phyloP scores from a whole-genome alignment of 2,888 invertebrate species.

The Epinotia demarniana region DNA sequence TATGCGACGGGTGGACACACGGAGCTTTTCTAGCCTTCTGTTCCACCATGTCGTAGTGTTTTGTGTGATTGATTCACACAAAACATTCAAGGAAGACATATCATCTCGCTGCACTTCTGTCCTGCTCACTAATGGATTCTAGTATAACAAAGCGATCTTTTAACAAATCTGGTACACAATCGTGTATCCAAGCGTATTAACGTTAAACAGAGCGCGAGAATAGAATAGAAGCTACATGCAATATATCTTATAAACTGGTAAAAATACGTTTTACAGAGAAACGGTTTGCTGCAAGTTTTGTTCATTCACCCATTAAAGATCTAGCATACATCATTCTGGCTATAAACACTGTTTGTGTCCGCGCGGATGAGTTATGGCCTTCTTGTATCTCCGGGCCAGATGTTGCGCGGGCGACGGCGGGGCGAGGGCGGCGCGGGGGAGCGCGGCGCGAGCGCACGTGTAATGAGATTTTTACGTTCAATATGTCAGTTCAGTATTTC shows the following conservation, averaged over 20 bases:
- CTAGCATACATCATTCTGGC: constrained; percentile 23
- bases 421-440: neutral
- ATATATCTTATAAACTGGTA: neutral
- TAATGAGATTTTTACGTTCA: neutral
- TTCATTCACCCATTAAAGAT: constrained; percentile 6
- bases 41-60: too few species aligned
- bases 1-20: too few species aligned
- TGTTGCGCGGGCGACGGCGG: constrained; percentile 20
- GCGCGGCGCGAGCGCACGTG: constrained; percentile 3
- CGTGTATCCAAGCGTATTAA: too few species aligned
- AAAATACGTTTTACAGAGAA: neutral
- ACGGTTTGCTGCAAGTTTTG: neutral
- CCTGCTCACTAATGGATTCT: too few species aligned
- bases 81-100: too few species aligned
- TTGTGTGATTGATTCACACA: too few species aligned
- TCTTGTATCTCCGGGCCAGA: constrained; percentile 7
- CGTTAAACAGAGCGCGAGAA: neutral
- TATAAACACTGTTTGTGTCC: constrained; percentile 15
- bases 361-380: constrained; percentile 9
- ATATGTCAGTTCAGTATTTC: neutral
- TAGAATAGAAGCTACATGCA: neutral
- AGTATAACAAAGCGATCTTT: neutral
- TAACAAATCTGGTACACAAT: too few species aligned
- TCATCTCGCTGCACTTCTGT: too few species aligned
- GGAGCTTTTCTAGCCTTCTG: too few species aligned